Evolutionary conservation across 1,140 invertebrate genomes (phyloP).

Genomic region (Plutomurus gul): DNA sequence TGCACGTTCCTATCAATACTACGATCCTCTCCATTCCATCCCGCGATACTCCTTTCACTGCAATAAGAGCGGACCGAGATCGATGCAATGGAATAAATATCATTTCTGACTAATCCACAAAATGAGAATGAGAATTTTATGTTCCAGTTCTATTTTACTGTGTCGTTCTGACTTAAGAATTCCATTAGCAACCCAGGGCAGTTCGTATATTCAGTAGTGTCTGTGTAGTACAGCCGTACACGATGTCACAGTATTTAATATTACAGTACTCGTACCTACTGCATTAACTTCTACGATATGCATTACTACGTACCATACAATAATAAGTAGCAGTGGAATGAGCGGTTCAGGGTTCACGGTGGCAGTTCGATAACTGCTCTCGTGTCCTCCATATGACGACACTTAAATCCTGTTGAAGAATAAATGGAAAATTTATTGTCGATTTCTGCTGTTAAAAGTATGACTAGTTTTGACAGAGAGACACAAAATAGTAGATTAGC

Average conservation of each 20-base stretch:
- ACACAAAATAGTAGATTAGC: background rate
- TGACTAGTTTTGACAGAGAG: background rate
- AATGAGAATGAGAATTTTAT: constrained; percentile 12
- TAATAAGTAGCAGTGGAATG: no score
- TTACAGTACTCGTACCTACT: no score
- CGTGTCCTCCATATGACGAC: no score
- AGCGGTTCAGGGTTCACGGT: no score
- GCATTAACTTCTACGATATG: no score
- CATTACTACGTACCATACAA: no score
- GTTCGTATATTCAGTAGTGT: no score
- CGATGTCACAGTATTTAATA: background rate
- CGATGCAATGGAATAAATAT: constrained; percentile 20
- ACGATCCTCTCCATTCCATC: background rate
- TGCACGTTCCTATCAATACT: background rate
- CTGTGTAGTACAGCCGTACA: no score
- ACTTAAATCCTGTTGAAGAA: no score
- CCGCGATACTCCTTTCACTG: background rate
- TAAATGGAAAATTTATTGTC: background rate
- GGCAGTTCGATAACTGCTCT: no score
- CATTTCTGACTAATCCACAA: constrained; percentile 19
- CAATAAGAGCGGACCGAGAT: background rate
- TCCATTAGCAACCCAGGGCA: background rate
- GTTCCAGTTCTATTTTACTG: constrained; percentile 8
- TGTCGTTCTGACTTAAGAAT: constrained; percentile 5
- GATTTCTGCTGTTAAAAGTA: background rate